These are phyloP conservation scores for Pygmarrhopalites habei DNA, from an alignment of 1,140 invertebrate species.

Conservation along the genomic window DNA sequence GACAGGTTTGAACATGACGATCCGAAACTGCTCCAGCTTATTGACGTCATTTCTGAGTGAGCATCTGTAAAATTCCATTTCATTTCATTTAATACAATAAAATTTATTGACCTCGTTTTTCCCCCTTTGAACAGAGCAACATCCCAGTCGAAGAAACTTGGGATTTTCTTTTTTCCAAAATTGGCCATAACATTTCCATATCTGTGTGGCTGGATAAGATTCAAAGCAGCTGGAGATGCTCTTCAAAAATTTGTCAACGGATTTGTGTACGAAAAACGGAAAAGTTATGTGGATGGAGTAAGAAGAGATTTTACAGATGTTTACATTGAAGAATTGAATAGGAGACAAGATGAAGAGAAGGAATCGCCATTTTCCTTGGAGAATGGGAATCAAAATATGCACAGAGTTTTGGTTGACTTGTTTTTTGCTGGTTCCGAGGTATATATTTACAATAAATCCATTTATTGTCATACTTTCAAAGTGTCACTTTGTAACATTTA, in stretches of 20 bases:
- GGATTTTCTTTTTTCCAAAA: constrained; percentile 28
- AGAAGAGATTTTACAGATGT: not conserved
- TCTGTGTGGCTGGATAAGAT: not conserved
- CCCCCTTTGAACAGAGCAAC: no score
- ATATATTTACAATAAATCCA: no score
- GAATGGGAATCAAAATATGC: not conserved
- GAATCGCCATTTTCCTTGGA: no score
- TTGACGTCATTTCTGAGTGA: constrained; percentile 12
- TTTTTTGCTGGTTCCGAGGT: constrained; percentile 41
- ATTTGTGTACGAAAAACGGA: not conserved
- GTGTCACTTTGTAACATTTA: no score
- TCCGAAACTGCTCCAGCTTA: constrained; percentile 5
- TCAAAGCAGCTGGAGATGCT: not conserved
- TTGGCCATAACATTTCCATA: constrained; percentile 21
- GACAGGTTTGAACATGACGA: constrained; percentile 17
- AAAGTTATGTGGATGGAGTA: constrained; percentile 6
- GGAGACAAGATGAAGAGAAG: not conserved
- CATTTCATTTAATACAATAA: constrained; percentile 3
- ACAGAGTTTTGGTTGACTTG: not conserved
- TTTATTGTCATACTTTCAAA: no score
- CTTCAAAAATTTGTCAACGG: constrained; percentile 10
- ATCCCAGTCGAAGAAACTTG: constrained; percentile 15
- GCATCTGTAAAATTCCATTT: not conserved
- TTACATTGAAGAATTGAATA: not conserved
- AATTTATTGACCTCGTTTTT: no score